These are phyloP conservation scores for Eupeodes latifasciatus DNA, from an alignment of 2,888 invertebrate species.

Conservation along the genomic window DNA sequence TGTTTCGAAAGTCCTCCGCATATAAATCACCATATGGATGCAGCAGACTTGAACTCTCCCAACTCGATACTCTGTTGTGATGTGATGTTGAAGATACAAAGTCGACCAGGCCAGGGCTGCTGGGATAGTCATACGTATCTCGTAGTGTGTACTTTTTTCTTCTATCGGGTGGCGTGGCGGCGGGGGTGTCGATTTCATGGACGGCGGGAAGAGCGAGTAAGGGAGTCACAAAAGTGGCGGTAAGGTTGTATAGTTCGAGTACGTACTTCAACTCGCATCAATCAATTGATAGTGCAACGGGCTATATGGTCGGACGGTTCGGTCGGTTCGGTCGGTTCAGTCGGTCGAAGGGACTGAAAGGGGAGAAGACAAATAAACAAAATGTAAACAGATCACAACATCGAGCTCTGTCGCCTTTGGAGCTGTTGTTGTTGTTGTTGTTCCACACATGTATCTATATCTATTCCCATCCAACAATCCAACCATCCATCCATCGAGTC, in stretches of 20 bases:
- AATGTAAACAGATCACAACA: constrained; percentile 74
- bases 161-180: neutral
- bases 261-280: constrained; percentile 69
- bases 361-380: constrained; percentile 62
- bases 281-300: constrained; percentile 60
- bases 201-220: neutral
- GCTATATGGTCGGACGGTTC: neutral
- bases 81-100: constrained; percentile 35
- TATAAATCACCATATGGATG: constrained; percentile 63
- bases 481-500: neutral
- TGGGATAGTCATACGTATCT: constrained; percentile 4
- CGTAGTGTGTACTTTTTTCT: neutral
- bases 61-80: neutral
- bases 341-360: neutral
- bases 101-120: constrained; percentile 25
- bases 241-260: constrained; percentile 40
- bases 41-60: constrained; percentile 12
- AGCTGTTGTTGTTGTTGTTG: constrained; percentile 16
- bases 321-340: neutral
- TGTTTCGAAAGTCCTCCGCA: neutral
- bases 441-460: constrained; percentile 3
- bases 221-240: constrained; percentile 19
- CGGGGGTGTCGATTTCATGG: neutral
- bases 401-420: constrained; percentile 46
- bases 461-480: neutral